phyloP scores from a whole-genome alignment of 2,888 invertebrate genomes.

The Limnephilus auricula region DNA sequence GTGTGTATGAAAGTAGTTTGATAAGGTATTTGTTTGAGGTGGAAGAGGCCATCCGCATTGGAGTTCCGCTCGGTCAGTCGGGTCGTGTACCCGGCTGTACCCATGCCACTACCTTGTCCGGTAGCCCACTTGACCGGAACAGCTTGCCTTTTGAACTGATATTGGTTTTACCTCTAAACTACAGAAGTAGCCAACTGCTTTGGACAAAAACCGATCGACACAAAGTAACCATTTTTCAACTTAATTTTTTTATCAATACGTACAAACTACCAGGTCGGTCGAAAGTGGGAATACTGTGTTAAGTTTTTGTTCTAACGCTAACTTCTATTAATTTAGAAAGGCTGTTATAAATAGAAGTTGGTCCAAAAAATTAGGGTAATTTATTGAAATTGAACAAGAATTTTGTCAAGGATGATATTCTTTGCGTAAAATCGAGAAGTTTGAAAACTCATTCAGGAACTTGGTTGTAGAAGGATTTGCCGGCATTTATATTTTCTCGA shows the following conservation, averaged over 20 bases:
- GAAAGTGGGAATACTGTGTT: neutral
- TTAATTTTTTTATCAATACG: no score
- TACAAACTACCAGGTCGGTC: no score
- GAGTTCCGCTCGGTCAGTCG: conserved; percentile 59
- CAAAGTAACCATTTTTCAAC: neutral
- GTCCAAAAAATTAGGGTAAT: neutral
- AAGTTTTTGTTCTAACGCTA: neutral
- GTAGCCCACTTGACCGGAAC: conserved; percentile 59
- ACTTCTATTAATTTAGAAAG: neutral
- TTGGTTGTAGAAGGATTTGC: neutral
- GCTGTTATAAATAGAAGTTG: neutral
- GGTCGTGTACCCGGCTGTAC: conserved; percentile 53
- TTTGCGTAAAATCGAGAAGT: neutral
- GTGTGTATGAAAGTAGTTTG: conserved; percentile 3
- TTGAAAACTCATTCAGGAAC: neutral
- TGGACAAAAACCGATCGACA: neutral
- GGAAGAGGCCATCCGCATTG: conserved; percentile 36
- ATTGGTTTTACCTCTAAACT: conserved; percentile 43
- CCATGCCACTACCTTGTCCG: conserved; percentile 5
- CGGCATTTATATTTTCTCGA: neutral
- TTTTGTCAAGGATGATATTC: neutral
- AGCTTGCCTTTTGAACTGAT: conserved; percentile 40
- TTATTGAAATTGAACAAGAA: neutral
- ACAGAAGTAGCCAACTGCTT: conserved; percentile 31
- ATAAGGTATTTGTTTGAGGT: neutral